Percentiles rank a stretch among this genome's conserved stretches.
These are phyloP conservation scores for Vireo griseus DNA, from an alignment of 2,797 vertebrate genomes.

Conservation along the genomic window DNA sequence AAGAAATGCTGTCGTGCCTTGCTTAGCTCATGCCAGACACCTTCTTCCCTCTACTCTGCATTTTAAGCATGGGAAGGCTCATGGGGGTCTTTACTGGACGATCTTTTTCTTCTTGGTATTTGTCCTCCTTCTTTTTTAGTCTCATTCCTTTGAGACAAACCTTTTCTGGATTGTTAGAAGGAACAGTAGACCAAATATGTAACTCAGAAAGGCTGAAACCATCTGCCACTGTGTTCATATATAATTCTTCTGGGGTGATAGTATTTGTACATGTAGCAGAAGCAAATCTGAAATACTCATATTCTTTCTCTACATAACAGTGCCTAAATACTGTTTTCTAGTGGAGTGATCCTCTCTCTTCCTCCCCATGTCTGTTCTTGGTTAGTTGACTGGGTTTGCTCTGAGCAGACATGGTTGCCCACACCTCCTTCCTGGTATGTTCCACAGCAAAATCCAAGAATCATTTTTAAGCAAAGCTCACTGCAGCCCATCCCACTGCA, in stretches of 20 bases:
- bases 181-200: background rate
- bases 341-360: background rate
- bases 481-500: background rate
- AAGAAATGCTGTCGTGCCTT: background rate
- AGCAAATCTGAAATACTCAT: background rate
- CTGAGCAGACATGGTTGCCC: background rate
- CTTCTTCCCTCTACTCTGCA: background rate
- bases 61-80: background rate
- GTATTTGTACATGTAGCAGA: background rate
- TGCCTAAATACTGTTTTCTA: background rate
- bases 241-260: background rate
- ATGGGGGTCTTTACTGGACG: background rate
- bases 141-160: background rate
- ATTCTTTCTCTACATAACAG: background rate
- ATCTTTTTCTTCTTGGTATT: background rate
- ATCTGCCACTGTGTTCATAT: background rate
- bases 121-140: background rate
- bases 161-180: background rate
- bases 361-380: accelerated
- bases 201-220: background rate
- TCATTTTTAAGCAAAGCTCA: background rate
- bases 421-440: background rate
- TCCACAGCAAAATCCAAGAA: background rate
- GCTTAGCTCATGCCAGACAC: background rate
- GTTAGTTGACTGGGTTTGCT: background rate